Conservation (phyloP, 2,113 vertebrate genomes). For the Cinclus cinclus region DNA sequence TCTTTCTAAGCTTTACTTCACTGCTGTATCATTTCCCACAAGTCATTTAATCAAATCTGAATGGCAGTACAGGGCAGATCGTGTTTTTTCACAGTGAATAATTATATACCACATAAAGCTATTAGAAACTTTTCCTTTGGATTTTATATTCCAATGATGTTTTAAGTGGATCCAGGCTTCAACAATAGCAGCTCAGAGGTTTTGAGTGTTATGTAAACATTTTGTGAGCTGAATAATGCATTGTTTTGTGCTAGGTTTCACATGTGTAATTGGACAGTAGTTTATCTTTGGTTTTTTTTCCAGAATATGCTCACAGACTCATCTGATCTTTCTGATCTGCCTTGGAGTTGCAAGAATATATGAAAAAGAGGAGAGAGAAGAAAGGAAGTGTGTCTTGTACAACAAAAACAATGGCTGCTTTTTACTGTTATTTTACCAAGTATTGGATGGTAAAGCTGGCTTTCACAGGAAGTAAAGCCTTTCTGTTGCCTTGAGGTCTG, state of each 20-base stretch:
- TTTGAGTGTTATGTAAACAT: not conserved
- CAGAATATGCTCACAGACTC: not conserved
- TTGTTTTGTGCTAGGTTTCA: not conserved
- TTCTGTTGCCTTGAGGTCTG: not conserved
- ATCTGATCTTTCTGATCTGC: not conserved
- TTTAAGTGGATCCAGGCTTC: not conserved
- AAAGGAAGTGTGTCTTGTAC: too few species aligned
- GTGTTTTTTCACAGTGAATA: not conserved
- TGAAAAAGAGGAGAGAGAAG: not conserved
- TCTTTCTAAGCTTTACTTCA: not conserved
- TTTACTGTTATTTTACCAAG: not conserved
- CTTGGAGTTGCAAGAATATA: not conserved
- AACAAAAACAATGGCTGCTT: not conserved
- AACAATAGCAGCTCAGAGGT: not conserved
- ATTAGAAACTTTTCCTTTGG: not conserved
- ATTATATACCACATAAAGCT: not conserved
- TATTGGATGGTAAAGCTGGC: not conserved
- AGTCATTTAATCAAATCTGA: not conserved
- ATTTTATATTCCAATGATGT: not conserved
- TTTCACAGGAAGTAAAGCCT: not conserved
- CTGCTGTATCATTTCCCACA: not conserved
- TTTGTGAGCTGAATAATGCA: not conserved
- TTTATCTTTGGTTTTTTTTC: not conserved
- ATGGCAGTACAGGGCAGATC: not conserved
- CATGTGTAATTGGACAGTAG: not conserved